phyloP scores from a whole-genome alignment of 2,888 invertebrate species.

The Leptinotarsa haldemani region DNA sequence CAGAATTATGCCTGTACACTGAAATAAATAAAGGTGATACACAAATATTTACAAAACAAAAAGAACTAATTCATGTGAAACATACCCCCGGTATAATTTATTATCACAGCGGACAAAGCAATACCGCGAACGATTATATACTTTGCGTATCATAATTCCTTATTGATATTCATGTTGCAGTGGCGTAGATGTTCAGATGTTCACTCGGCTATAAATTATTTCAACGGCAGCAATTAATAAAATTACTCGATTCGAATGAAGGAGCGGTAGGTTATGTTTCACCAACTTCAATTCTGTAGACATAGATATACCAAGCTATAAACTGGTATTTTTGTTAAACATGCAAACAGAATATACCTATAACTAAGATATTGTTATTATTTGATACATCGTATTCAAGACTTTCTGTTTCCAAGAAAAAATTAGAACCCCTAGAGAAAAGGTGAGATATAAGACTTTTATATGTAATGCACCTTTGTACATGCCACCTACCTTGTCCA shows the following conservation, averaged over 20 bases:
- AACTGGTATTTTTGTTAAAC: too few relatives aligned
- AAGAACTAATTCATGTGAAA: conserved; percentile 59
- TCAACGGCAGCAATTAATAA: conserved; percentile 23
- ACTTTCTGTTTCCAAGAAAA: too few relatives aligned
- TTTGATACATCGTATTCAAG: too few relatives aligned
- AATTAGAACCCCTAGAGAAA: too few relatives aligned
- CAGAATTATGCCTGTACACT: conserved; percentile 58
- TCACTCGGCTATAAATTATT: conserved; percentile 19
- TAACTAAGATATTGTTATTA: too few relatives aligned
- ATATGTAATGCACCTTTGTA: too few relatives aligned
- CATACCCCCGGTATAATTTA: conserved; percentile 61
- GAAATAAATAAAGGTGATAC: conserved; percentile 64
- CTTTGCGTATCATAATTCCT: conserved; percentile 62
- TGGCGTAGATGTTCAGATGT: conserved; percentile 58
- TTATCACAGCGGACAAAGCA: conserved; percentile 61
- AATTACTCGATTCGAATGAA: background rate
- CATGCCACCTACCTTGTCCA: too few relatives aligned
- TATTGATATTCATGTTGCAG: conserved; percentile 61
- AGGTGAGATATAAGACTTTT: too few relatives aligned
- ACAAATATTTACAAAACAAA: conserved; percentile 63
- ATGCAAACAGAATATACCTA: too few relatives aligned
- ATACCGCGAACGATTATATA: conserved; percentile 63
- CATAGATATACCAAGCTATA: background rate
- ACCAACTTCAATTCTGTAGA: background rate
- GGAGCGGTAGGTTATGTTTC: too few relatives aligned